These are phyloP conservation scores for Pogonognathellus flavescens DNA, from an alignment of 1,140 invertebrate species.

Conservation along the genomic window DNA sequence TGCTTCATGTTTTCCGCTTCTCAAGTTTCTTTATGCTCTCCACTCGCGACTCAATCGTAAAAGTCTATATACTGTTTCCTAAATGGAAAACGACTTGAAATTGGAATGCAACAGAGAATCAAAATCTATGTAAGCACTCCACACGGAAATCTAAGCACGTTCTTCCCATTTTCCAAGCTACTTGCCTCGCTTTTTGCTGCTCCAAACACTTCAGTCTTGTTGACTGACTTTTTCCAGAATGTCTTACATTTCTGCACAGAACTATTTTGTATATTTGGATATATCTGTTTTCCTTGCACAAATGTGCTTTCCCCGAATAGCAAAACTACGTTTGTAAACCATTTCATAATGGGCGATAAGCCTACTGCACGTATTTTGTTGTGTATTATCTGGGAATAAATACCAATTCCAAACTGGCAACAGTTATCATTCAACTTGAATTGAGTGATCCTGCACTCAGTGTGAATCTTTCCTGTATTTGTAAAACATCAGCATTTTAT, in stretches of 20 bases:
- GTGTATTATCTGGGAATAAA: not conserved
- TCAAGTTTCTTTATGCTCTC: conserved; percentile 5
- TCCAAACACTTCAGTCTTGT: conserved; percentile 27
- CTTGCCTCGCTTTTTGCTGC: conserved; percentile 24
- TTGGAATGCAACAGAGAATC: conserved; percentile 24
- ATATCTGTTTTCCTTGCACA: no score
- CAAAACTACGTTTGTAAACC: not conserved
- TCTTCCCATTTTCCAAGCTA: conserved; percentile 32
- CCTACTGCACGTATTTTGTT: conserved; percentile 8
- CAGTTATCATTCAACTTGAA: no score
- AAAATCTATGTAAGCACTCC: conserved; percentile 45
- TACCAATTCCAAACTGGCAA: not conserved
- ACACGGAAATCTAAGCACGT: conserved; percentile 46
- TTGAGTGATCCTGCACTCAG: no score
- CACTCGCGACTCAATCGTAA: not conserved
- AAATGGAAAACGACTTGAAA: conserved; percentile 30
- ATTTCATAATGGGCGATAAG: not conserved
- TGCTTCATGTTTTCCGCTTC: conserved; percentile 17
- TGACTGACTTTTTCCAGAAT: conserved; percentile 24
- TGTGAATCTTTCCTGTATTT: no score
- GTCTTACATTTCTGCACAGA: not conserved
- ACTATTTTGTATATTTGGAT: no score
- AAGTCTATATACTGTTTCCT: no score
- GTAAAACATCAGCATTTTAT: no score
- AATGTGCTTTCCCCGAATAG: no score